phyloP scores from a whole-genome alignment of 2,888 invertebrate species.

The Micropterix aruncella region DNA sequence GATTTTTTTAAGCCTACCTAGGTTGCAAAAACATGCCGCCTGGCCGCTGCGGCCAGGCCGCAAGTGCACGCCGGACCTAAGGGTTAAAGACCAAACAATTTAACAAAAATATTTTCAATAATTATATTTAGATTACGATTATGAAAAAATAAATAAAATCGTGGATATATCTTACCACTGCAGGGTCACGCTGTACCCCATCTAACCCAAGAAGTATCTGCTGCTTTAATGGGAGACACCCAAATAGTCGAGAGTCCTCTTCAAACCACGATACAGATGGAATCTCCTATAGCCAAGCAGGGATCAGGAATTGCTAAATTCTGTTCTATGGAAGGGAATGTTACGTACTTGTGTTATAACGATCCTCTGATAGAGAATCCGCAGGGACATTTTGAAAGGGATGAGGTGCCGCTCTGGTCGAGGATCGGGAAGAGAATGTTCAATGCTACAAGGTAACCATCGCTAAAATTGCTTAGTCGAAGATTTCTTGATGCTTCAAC shows the following conservation, averaged over 20 bases:
- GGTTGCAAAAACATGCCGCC: no score
- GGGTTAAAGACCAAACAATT: no score
- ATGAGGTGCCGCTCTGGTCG: conserved; percentile 64
- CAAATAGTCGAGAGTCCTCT: conserved; percentile 60
- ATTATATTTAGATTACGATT: no score
- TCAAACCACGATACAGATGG: conserved; percentile 49
- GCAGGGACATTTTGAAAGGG: conserved; percentile 56
- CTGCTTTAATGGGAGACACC: conserved; percentile 42
- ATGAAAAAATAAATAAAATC: no score
- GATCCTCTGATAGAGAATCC: conserved; percentile 54
- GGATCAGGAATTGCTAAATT: conserved; percentile 54
- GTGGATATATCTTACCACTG: no score
- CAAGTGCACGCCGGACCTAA: no score
- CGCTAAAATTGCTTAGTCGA: no score
- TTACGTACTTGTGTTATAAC: conserved; percentile 43
- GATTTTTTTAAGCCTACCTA: no score
- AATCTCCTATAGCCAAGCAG: conserved; percentile 47
- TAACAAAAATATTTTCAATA: no score
- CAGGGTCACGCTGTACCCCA: conserved; percentile 78
- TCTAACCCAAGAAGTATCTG: conserved; percentile 62
- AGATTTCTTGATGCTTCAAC: no score
- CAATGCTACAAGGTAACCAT: conserved; percentile 37
- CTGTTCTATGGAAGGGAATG: conserved; percentile 32
- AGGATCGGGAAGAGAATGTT: conserved; percentile 59
- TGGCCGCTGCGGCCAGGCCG: no score